Percentiles rank a stretch among this genome's conserved stretches.
Conservation (phyloP, 2,797 vertebrate genomes). For the Phoebastria nigripes region DNA sequence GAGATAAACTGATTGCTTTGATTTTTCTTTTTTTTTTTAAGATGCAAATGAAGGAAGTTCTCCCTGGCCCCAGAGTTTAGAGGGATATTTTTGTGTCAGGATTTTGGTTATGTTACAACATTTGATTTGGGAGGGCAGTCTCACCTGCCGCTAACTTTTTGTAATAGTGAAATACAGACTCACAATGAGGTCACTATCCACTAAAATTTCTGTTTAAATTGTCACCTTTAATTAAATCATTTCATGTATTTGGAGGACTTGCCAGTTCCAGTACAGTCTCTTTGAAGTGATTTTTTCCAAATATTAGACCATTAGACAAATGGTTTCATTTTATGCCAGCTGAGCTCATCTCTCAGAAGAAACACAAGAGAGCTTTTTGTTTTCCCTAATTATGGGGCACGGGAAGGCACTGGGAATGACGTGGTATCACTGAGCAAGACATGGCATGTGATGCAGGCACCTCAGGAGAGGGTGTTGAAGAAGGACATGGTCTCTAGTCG, state of each 20-base stretch:
- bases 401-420: constrained; percentile 1
- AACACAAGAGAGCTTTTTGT: constrained; percentile 37
- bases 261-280: constrained; percentile 7
- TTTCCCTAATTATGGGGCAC: not conserved
- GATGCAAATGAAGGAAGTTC: constrained; percentile 4
- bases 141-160: constrained; percentile 45
- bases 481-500: not conserved
- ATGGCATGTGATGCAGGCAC: not conserved
- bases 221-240: constrained; percentile 72
- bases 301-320: constrained; percentile 40
- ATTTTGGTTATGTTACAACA: not conserved
- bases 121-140: not conserved
- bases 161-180: not conserved
- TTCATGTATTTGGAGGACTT: constrained; percentile 46
- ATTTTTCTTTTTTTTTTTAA: not conserved
- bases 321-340: constrained; percentile 51
- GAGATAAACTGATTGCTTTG: constrained; percentile 40
- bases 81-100: not conserved
- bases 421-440: not conserved
- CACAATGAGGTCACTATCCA: constrained; percentile 28
- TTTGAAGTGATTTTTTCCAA: constrained; percentile 55
- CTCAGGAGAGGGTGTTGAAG: not conserved
- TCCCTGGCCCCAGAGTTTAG: not conserved
- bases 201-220: constrained; percentile 23
- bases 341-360: constrained; percentile 46